Evolutionary conservation across 2,888 invertebrate genomes (phyloP).

Genomic region (Temnothorax ravouxi): DNA sequence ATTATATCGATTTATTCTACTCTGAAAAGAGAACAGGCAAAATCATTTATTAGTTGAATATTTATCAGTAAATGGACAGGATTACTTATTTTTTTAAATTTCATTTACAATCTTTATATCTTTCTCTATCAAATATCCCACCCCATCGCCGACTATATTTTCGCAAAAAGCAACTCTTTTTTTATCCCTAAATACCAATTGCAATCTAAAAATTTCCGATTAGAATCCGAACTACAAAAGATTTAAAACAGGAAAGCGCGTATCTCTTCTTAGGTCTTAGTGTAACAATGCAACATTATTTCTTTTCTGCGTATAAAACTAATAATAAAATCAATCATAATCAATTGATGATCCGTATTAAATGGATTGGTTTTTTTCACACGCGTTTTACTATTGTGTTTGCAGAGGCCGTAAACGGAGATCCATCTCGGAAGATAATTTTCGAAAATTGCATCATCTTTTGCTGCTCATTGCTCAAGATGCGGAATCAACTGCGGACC

Average conservation of each 20-base stretch:
- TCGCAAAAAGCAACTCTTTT: not conserved
- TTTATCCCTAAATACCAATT: not conserved
- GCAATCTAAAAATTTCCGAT: not conserved
- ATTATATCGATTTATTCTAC: not conserved
- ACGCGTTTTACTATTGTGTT: constrained; percentile 56
- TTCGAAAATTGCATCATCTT: constrained; percentile 73
- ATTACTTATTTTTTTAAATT: too few species aligned
- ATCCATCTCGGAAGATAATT: constrained; percentile 73
- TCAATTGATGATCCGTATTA: not conserved
- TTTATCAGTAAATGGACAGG: too few species aligned
- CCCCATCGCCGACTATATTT: not conserved
- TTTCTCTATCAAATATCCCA: too few species aligned
- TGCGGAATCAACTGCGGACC: constrained; percentile 70
- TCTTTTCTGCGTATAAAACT: not conserved
- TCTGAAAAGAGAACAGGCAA: too few species aligned
- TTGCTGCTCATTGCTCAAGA: constrained; percentile 69
- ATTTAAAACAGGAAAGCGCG: not conserved
- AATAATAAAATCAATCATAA: not conserved
- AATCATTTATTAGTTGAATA: too few species aligned
- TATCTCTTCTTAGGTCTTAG: not conserved
- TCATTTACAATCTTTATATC: too few species aligned
- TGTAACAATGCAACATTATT: not conserved
- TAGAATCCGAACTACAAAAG: not conserved
- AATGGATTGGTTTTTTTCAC: not conserved
- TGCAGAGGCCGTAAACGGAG: constrained; percentile 84